These are phyloP conservation scores for Ctenopoma kingsleyae DNA, from an alignment of 2,797 vertebrate genomes.

Conservation along the genomic window DNA sequence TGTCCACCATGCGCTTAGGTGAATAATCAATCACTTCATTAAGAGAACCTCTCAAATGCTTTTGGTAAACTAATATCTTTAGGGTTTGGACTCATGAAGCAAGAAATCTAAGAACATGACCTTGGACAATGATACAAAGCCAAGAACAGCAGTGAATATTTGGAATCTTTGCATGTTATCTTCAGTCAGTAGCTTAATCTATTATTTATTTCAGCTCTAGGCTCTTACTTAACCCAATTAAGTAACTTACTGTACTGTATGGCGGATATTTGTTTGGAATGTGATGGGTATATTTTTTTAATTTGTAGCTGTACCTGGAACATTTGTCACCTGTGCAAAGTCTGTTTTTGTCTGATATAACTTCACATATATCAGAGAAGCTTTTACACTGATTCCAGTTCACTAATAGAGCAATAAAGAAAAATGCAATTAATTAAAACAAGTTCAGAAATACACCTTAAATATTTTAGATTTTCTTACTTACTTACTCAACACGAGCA, in stretches of 20 bases:
- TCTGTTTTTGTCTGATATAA: not conserved
- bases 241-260: not conserved
- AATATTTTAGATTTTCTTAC: not conserved
- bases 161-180: not conserved
- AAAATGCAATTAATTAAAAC: not conserved
- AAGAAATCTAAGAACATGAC: no score
- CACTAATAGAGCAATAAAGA: not conserved
- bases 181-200: not conserved
- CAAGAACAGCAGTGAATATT: not conserved
- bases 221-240: not conserved
- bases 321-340: not conserved
- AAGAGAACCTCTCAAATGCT: not conserved
- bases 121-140: no score
- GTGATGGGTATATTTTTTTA: no score
- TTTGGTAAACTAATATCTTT: not conserved
- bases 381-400: not conserved
- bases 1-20: not conserved
- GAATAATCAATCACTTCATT: not conserved
- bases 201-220: not conserved
- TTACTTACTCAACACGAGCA: no score
- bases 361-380: not conserved
- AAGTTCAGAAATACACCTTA: not conserved
- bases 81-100: no score
- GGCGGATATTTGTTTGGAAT: not conserved
- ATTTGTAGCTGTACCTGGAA: no score